phyloP scores from a whole-genome alignment of 1,140 invertebrate species.

The Aphelenchoides avenae region DNA sequence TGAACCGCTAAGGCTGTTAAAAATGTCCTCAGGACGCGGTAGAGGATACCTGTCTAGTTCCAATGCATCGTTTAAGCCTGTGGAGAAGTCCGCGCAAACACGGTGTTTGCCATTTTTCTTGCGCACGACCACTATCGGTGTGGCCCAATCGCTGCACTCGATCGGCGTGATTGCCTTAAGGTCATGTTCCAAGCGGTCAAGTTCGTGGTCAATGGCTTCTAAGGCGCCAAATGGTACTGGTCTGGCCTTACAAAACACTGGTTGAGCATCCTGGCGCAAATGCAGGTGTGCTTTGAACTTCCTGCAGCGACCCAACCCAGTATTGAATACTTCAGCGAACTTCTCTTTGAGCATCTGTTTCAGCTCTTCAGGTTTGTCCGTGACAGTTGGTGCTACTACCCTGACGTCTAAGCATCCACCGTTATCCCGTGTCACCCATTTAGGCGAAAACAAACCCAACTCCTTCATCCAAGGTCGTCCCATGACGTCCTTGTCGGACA shows the following conservation, averaged over 20 bases:
- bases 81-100: conserved; percentile 57
- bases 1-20: conserved; percentile 25
- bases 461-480: too few species aligned
- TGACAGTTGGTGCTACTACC: too few species aligned
- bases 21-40: conserved; percentile 37
- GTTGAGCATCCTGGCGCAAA: conserved; percentile 19
- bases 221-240: conserved; percentile 46
- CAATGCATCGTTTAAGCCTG: conserved; percentile 38
- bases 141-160: conserved; percentile 60
- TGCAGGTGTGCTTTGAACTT: conserved; percentile 28
- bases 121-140: conserved; percentile 60
- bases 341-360: too few species aligned
- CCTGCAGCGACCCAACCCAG: conserved; percentile 26
- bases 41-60: conserved; percentile 35
- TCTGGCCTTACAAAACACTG: conserved; percentile 34
- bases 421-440: too few species aligned
- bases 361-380: too few species aligned
- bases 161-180: conserved; percentile 46
- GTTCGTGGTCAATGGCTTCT: conserved; percentile 48
- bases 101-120: conserved; percentile 59
- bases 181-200: conserved; percentile 40
- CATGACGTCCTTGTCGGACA: too few species aligned
- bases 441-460: too few species aligned
- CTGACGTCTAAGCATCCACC: too few species aligned
- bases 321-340: too few species aligned